Evolutionary conservation across 1,140 invertebrate species (phyloP).

Genomic region (Tetragonula clypearis): DNA sequence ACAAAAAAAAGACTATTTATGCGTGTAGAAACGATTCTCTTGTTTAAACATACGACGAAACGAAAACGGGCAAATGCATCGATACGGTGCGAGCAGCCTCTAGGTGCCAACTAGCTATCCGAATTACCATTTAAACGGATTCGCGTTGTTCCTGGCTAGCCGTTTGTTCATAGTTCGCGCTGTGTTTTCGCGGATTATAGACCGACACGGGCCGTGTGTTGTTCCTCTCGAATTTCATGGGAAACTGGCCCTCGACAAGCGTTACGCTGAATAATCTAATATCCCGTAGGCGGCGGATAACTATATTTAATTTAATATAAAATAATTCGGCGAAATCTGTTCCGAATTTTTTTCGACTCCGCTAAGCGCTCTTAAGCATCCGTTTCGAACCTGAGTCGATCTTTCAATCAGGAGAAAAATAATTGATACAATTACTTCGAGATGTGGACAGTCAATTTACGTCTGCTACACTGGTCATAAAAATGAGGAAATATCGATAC

Average conservation of each 20-base stretch:
- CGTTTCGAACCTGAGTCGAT: no score
- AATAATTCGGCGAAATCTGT: background rate
- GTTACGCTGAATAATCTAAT: constrained; percentile 16
- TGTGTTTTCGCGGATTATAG: constrained; percentile 73
- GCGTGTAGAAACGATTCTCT: background rate
- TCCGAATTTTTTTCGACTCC: background rate
- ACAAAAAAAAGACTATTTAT: constrained; percentile 1
- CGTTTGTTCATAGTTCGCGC: constrained; percentile 57
- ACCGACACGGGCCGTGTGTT: constrained; percentile 38
- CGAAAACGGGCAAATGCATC: constrained; percentile 1
- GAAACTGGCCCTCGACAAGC: constrained; percentile 30
- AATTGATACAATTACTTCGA: no score
- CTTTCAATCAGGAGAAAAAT: no score
- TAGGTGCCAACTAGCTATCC: constrained; percentile 62
- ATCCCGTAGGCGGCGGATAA: background rate
- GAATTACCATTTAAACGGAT: constrained; percentile 78
- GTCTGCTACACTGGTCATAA: no score
- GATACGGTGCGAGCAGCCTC: constrained; percentile 24
- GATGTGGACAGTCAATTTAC: no score
- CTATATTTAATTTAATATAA: background rate
- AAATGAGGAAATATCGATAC: no score
- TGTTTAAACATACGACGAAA: constrained; percentile 17
- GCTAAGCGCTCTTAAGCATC: no score
- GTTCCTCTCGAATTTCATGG: constrained; percentile 56
- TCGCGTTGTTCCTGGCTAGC: constrained; percentile 67